Evolutionary conservation across 2,113 vertebrate genomes (phyloP).

Genomic region (Sisor rabdophorus): DNA sequence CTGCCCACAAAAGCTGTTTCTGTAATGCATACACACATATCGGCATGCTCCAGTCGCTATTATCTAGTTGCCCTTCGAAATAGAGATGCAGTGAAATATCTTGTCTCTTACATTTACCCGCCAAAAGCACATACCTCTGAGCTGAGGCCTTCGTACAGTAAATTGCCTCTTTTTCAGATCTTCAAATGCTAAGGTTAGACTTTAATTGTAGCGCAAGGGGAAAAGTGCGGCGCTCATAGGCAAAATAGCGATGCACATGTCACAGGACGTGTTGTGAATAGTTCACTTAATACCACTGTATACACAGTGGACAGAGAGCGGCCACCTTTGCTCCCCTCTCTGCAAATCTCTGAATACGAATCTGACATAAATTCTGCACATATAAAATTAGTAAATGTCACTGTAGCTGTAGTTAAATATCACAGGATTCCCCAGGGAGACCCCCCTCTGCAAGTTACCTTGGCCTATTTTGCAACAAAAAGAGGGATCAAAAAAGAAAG

Average conservation of each 20-base stretch:
- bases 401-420: conserved; percentile 83
- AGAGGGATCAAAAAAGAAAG: neutral
- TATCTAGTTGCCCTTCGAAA: conserved; percentile 16
- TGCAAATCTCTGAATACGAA: conserved; percentile 75
- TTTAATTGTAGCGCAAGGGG: conserved; percentile 74
- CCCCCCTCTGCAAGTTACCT: conserved; percentile 51
- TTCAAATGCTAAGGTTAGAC: conserved; percentile 70
- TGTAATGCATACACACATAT: conserved; percentile 21
- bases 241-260: conserved; percentile 71
- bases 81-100: neutral
- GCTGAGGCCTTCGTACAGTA: conserved; percentile 60
- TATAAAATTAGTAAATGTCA: conserved; percentile 86
- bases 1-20: conserved; percentile 26
- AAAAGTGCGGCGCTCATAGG: conserved; percentile 62
- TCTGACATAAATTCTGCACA: conserved; percentile 81
- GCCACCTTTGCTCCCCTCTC: conserved; percentile 73
- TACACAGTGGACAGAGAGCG: conserved; percentile 74
- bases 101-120: conserved; percentile 41
- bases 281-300: conserved; percentile 80
- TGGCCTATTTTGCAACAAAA: conserved; percentile 56
- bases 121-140: conserved; percentile 51
- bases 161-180: conserved; percentile 65
- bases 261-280: conserved; percentile 77
- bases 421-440: conserved; percentile 69
- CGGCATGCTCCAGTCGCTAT: neutral